These are phyloP conservation scores for Ashinkailepas kermadecensis DNA, from an alignment of 2,888 invertebrate species.

Conservation along the genomic window DNA sequence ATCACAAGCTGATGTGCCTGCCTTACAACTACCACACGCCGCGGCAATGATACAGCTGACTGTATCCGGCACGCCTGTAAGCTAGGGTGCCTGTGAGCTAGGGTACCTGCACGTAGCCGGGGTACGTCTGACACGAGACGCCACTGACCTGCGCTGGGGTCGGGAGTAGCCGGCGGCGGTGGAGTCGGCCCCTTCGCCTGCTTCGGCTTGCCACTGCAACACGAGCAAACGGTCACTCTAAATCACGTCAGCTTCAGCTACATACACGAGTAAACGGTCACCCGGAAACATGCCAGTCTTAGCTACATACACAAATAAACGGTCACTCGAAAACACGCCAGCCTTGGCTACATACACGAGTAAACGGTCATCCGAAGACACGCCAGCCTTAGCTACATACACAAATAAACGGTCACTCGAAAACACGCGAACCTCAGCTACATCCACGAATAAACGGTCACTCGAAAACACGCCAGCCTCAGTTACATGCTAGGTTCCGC, in stretches of 20 bases:
- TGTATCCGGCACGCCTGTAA: too few species aligned
- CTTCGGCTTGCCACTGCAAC: conserved; percentile 9
- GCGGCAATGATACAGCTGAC: too few species aligned
- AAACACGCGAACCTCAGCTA: too few species aligned
- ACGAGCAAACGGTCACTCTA: neutral
- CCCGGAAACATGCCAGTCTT: too few species aligned
- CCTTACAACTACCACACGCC: too few species aligned
- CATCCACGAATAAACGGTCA: neutral
- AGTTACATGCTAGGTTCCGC: too few species aligned
- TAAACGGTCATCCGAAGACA: neutral
- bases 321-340: neutral
- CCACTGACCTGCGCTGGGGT: conserved; percentile 25
- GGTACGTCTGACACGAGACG: too few species aligned
- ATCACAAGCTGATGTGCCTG: too few species aligned
- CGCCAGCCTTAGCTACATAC: neutral
- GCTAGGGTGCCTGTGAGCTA: too few species aligned
- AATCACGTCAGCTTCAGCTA: too few species aligned
- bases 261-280: neutral
- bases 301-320: neutral
- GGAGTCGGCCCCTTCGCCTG: conserved; percentile 46
- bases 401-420: neutral
- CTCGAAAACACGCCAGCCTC: too few species aligned
- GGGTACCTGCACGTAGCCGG: too few species aligned
- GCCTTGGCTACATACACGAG: neutral
- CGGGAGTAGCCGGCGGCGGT: conserved; percentile 76